phyloP scores from a whole-genome alignment of 1,140 invertebrate species.

The Ylistrum balloti region DNA sequence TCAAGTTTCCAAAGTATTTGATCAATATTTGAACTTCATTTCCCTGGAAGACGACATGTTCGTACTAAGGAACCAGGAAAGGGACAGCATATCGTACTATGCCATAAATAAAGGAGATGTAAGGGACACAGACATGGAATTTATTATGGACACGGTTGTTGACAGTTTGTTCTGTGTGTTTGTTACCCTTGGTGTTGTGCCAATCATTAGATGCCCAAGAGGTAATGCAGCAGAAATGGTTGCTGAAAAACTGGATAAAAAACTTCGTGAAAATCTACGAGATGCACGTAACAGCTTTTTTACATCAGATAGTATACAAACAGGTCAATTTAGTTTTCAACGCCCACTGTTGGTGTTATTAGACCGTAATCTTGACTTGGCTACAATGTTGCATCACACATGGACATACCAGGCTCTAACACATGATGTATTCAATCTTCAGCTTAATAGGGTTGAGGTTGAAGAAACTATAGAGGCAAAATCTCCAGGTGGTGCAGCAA shows the following conservation, averaged over 20 bases:
- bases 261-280: slow-evolving; percentile 97
- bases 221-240: slow-evolving; percentile 99
- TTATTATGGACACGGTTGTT: slow-evolving; percentile 96
- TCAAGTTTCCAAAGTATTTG: slow-evolving; percentile 92
- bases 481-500: slow-evolving; percentile 69
- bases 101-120: slow-evolving; percentile 97
- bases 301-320: slow-evolving; percentile 89
- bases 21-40: slow-evolving; percentile 99
- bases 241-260: slow-evolving; percentile 98
- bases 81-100: slow-evolving; percentile 96
- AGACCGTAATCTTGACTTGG: slow-evolving; percentile 98
- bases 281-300: slow-evolving; percentile 98
- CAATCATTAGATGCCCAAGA: slow-evolving; percentile 96
- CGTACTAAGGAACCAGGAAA: slow-evolving; percentile 95
- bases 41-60: slow-evolving; percentile 99
- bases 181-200: slow-evolving; percentile 96
- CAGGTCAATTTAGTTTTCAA: slow-evolving; percentile 93
- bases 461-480: slow-evolving; percentile 86
- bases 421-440: slow-evolving; percentile 96
- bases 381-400: slow-evolving; percentile 98
- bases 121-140: slow-evolving; percentile 97
- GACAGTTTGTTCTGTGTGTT: slow-evolving; percentile 99
- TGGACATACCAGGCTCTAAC: slow-evolving; percentile 98
- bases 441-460: slow-evolving; percentile 93
- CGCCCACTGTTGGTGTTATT: slow-evolving; percentile 95